Conservation (phyloP, 1,140 invertebrate genomes). For the Heliothis virescens region DNA sequence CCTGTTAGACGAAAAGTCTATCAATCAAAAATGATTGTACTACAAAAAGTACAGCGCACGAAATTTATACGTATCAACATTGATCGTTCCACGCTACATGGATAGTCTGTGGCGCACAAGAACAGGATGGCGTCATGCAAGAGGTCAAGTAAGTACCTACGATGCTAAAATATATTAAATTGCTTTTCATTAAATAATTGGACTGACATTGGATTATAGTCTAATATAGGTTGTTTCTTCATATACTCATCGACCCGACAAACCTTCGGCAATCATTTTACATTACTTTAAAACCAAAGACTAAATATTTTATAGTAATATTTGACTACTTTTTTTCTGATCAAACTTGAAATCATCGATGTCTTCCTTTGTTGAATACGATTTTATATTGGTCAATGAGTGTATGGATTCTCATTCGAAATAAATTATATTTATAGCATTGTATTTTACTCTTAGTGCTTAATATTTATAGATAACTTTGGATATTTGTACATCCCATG, state of each 20-base stretch:
- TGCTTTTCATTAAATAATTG: conserved; percentile 55
- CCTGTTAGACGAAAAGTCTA: conserved; percentile 31
- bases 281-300: conserved; percentile 72
- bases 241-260: conserved; percentile 64
- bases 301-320: conserved; percentile 61
- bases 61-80: not conserved
- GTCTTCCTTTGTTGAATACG: conserved; percentile 63
- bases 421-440: conserved; percentile 66
- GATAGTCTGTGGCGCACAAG: conserved; percentile 45
- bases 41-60: conserved; percentile 12
- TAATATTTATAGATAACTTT: conserved; percentile 80
- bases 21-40: conserved; percentile 10
- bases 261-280: conserved; percentile 63
- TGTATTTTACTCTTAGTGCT: conserved; percentile 77
- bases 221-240: conserved; percentile 59
- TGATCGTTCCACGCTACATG: conserved; percentile 42
- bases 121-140: conserved; percentile 56
- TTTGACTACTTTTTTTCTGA: conserved; percentile 53
- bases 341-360: conserved; percentile 52
- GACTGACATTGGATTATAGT: conserved; percentile 68
- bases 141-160: conserved; percentile 58
- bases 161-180: conserved; percentile 45
- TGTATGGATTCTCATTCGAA: conserved; percentile 68
- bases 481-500: conserved; percentile 78
- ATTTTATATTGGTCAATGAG: conserved; percentile 66